These are phyloP conservation scores for Maniola hyperantus DNA, from an alignment of 2,888 invertebrate species.

Conservation along the genomic window DNA sequence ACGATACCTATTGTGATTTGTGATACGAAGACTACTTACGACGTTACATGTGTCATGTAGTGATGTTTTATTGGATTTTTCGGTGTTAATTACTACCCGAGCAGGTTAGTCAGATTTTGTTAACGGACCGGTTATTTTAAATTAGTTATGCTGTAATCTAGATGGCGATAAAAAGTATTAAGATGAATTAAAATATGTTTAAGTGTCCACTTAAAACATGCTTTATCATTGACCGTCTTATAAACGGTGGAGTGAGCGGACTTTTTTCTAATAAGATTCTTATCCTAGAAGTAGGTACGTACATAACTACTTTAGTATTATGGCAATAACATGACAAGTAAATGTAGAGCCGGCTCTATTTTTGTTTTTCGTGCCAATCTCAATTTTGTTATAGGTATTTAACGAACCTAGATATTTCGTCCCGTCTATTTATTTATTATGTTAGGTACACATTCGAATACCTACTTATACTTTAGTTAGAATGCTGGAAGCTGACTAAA, in stretches of 20 bases:
- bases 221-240: background rate
- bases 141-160: slow-evolving; percentile 20
- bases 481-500: too few relatives aligned
- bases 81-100: slow-evolving; percentile 33
- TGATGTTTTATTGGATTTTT: slow-evolving; percentile 45
- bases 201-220: background rate
- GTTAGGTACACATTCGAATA: too few relatives aligned
- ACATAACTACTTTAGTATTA: too few relatives aligned
- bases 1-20: slow-evolving; percentile 33
- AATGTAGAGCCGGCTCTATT: too few relatives aligned
- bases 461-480: too few relatives aligned
- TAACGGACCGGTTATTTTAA: slow-evolving; percentile 22
- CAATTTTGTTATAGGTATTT: too few relatives aligned
- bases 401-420: too few relatives aligned
- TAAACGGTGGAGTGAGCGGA: background rate
- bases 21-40: slow-evolving; percentile 28
- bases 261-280: background rate
- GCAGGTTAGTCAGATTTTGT: slow-evolving; percentile 36
- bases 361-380: too few relatives aligned
- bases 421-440: too few relatives aligned
- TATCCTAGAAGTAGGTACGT: background rate
- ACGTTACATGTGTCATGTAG: slow-evolving; percentile 45
- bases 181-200: slow-evolving; percentile 12
- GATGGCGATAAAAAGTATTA: slow-evolving; percentile 13
- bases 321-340: too few relatives aligned